Conservation (phyloP, 2,113 vertebrate species). For the Oophaga pumilio region DNA sequence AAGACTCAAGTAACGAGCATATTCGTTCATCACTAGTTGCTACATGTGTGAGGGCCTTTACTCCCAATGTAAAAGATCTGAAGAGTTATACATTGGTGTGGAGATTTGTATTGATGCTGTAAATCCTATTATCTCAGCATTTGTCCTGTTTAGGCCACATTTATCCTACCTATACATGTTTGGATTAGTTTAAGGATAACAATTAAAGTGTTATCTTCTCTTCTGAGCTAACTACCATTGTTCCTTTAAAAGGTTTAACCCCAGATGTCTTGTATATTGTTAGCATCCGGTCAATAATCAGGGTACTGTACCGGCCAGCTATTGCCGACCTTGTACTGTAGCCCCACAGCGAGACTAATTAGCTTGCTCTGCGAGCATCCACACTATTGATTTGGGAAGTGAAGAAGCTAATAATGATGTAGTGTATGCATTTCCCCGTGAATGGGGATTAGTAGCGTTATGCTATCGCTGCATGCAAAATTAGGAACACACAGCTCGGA, state of each 20-base stretch:
- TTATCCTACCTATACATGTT: constrained; percentile 13
- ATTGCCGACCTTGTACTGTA: constrained; percentile 53
- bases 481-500: constrained; percentile 48
- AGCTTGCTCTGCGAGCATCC: constrained; percentile 53
- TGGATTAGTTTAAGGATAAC: constrained; percentile 33
- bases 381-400: constrained; percentile 58
- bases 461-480: constrained; percentile 56
- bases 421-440: constrained; percentile 52
- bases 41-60: background rate
- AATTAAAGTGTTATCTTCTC: constrained; percentile 42
- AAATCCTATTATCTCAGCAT: constrained; percentile 36
- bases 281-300: constrained; percentile 56
- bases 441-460: constrained; percentile 56
- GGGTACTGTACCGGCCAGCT: constrained; percentile 50
- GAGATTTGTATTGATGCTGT: background rate
- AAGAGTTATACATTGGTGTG: background rate
- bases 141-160: constrained; percentile 17
- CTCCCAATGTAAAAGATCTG: background rate
- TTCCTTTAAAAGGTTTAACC: constrained; percentile 58
- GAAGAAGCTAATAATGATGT: constrained; percentile 57
- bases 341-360: constrained; percentile 58
- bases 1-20: too few species aligned
- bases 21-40: background rate
- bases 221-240: constrained; percentile 47
- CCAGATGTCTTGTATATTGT: constrained; percentile 57